Evolutionary conservation across 2,888 invertebrate species (phyloP).

Genomic region (Copidosoma aretas): DNA sequence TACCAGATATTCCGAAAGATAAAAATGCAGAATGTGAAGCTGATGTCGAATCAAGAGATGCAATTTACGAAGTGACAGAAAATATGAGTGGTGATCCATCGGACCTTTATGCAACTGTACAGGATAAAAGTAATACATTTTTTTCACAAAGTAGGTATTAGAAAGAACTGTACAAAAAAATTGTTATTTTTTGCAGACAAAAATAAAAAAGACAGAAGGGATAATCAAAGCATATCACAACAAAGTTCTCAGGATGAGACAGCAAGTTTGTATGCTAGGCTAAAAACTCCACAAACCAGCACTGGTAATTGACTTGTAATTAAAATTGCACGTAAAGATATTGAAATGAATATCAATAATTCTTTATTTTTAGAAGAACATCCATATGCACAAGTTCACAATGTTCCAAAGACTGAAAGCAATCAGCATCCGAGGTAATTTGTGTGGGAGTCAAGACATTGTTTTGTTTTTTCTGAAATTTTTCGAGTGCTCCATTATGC

Average conservation of each 20-base stretch:
- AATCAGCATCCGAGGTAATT: slow-evolving; percentile 53
- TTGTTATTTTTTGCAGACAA: slow-evolving; percentile 40
- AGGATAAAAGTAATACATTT: slow-evolving; percentile 64
- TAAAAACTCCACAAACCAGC: slow-evolving; percentile 72
- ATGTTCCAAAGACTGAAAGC: slow-evolving; percentile 54
- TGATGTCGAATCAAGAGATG: slow-evolving; percentile 51
- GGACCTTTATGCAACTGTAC: slow-evolving; percentile 85
- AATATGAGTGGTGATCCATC: slow-evolving; percentile 76
- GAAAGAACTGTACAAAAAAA: neutral
- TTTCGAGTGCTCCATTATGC: neutral
- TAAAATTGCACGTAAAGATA: slow-evolving; percentile 5
- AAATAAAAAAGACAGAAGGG: slow-evolving; percentile 51
- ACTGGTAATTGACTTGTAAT: slow-evolving; percentile 62
- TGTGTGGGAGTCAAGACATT: neutral
- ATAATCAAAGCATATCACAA: slow-evolving; percentile 67
- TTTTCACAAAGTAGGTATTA: neutral
- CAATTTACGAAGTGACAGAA: slow-evolving; percentile 59
- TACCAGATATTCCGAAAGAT: slow-evolving; percentile 83
- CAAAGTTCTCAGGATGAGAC: slow-evolving; percentile 71
- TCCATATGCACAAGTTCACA: slow-evolving; percentile 77
- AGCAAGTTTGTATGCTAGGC: slow-evolving; percentile 71
- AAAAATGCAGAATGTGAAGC: slow-evolving; percentile 67
- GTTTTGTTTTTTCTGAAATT: slow-evolving; percentile 5
- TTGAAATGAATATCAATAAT: neutral
- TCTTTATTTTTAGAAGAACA: slow-evolving; percentile 65